Percentiles rank a stretch among this genome's conserved stretches.
phyloP scores from a whole-genome alignment of 1,140 invertebrate genomes.

The Drosophila tani region DNA sequence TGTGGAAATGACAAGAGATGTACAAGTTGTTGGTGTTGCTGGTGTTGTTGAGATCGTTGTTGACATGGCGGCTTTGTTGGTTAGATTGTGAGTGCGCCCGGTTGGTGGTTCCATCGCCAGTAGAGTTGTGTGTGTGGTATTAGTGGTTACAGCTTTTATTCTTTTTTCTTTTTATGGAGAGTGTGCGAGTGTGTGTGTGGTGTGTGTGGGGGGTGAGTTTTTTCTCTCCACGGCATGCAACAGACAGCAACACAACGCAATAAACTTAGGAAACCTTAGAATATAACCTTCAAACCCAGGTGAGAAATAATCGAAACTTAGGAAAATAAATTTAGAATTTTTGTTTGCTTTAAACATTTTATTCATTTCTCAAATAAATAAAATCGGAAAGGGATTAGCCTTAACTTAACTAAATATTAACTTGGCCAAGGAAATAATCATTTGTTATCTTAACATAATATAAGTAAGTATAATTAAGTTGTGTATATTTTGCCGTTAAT shows the following conservation, averaged over 20 bases:
- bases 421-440: slow-evolving; percentile 31
- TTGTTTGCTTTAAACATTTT: slow-evolving; percentile 59
- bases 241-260: slow-evolving; percentile 41
- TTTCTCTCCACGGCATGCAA: slow-evolving; percentile 42
- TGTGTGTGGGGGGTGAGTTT: slow-evolving; percentile 13
- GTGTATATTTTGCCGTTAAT: slow-evolving; percentile 21
- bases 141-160: slow-evolving; percentile 18
- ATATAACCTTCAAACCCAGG: slow-evolving; percentile 26
- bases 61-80: slow-evolving; percentile 36
- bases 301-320: slow-evolving; percentile 28
- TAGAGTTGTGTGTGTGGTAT: slow-evolving; percentile 40
- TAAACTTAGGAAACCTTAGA: slow-evolving; percentile 24
- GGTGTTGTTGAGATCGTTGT: slow-evolving; percentile 40
- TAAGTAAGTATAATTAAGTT: slow-evolving; percentile 28
- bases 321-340: slow-evolving; percentile 71
- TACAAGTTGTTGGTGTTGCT: slow-evolving; percentile 43
- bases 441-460: slow-evolving; percentile 47
- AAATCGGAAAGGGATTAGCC: slow-evolving; percentile 50
- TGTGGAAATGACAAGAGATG: slow-evolving; percentile 60
- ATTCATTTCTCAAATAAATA: slow-evolving; percentile 83
- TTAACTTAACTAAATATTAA: slow-evolving; percentile 64
- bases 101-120: slow-evolving; percentile 25
- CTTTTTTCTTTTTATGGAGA: not conserved
- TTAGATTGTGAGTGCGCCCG: slow-evolving; percentile 50
- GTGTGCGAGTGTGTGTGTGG: slow-evolving; percentile 23